phyloP scores from a whole-genome alignment of 2,888 invertebrate genomes.

The Crepidodera aurea region DNA sequence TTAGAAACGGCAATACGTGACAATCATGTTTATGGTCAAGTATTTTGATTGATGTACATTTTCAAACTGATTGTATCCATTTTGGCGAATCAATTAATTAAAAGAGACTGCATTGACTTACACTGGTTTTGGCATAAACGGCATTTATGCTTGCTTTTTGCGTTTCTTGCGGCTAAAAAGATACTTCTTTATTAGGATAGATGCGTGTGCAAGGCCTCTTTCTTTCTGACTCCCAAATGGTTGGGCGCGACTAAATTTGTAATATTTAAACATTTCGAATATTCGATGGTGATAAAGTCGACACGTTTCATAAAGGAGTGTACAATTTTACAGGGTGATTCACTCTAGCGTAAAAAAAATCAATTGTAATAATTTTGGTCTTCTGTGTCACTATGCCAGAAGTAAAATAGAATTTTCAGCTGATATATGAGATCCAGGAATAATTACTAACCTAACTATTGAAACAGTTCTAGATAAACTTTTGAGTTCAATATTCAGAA shows the following conservation, averaged over 20 bases:
- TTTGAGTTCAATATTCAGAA: no score
- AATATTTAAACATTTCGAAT: conserved; percentile 16
- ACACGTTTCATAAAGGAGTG: conserved; percentile 1
- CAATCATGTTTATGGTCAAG: conserved; percentile 51
- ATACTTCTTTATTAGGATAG: conserved; percentile 49
- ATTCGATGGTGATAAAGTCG: conserved; percentile 14
- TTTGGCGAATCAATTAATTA: conserved; percentile 56
- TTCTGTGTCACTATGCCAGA: no score
- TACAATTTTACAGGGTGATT: background rate
- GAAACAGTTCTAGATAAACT: no score
- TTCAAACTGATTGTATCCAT: conserved; percentile 53
- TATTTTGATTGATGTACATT: conserved; percentile 55
- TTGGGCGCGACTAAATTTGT: conserved; percentile 24
- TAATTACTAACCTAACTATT: no score
- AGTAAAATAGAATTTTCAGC: no score
- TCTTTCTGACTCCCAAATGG: conserved; percentile 17
- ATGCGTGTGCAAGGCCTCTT: conserved; percentile 32
- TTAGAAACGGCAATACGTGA: conserved; percentile 49
- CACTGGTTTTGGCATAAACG: conserved; percentile 49
- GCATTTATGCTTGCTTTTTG: conserved; percentile 41
- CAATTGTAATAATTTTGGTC: no score
- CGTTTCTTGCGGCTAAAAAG: conserved; percentile 39
- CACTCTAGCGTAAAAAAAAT: background rate
- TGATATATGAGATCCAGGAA: no score
- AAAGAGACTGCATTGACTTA: conserved; percentile 43